A percentile compares a stretch with the other conserved stretches of the same genome.
Evolutionary conservation across 2,797 vertebrate genomes (phyloP).

Genomic region (Gallinago nigripennis): DNA sequence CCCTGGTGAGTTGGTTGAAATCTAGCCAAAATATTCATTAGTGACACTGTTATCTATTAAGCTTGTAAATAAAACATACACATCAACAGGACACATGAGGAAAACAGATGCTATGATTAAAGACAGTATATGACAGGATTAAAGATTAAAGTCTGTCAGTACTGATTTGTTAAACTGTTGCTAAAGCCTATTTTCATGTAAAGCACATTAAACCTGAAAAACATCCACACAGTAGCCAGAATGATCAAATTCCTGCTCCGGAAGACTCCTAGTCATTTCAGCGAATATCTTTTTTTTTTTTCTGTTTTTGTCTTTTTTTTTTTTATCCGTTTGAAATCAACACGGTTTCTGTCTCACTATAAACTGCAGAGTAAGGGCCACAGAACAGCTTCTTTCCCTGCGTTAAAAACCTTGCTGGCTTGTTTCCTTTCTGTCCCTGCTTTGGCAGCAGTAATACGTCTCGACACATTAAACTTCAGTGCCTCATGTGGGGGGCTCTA

Average conservation of each 20-base stretch:
- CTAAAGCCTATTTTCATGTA: constrained; percentile 34
- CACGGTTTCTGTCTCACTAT: not conserved
- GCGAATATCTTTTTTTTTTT: not conserved
- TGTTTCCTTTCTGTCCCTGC: not conserved
- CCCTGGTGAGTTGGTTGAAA: constrained; percentile 18
- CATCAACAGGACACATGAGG: constrained; percentile 61
- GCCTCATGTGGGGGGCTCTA: not conserved
- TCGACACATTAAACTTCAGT: not conserved
- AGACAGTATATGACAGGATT: constrained; percentile 43
- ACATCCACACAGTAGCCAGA: not conserved
- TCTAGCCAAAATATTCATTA: constrained; percentile 23
- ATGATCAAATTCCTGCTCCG: not conserved
- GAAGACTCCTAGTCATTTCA: not conserved
- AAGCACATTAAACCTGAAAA: constrained; percentile 34
- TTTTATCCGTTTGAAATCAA: not conserved
- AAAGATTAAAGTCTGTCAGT: constrained; percentile 28
- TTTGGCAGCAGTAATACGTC: not conserved
- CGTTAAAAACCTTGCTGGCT: not conserved
- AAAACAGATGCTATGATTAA: constrained; percentile 48
- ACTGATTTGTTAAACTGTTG: constrained; percentile 34
- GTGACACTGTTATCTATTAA: constrained; percentile 29
- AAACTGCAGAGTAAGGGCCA: not conserved
- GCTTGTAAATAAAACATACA: constrained; percentile 63
- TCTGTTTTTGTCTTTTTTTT: not conserved
- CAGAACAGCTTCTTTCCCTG: not conserved